Evolutionary conservation across 2,113 vertebrate species (phyloP).

Genomic region (Probosciger aterrimus): DNA sequence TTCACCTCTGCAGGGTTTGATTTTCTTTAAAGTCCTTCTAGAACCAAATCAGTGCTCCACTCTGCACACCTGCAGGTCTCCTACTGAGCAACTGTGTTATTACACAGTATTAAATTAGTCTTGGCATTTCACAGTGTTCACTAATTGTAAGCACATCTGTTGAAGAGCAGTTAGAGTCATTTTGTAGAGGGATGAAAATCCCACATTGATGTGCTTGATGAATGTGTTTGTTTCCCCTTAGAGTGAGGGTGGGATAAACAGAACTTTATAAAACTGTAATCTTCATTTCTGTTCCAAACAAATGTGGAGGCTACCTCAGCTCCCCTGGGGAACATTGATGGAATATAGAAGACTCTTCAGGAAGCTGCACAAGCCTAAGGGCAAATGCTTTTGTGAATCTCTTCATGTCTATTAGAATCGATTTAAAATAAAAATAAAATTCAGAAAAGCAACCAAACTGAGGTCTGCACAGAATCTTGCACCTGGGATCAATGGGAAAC

Average conservation of each 20-base stretch:
- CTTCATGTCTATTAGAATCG: neutral
- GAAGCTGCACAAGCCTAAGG: neutral
- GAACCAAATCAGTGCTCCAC: neutral
- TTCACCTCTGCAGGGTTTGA: neutral
- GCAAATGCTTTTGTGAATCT: neutral
- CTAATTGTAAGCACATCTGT: conserved; percentile 34
- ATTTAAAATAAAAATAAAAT: neutral
- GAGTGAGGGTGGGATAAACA: conserved; percentile 8
- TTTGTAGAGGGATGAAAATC: neutral
- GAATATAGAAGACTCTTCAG: neutral
- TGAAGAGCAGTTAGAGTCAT: neutral
- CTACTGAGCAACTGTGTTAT: neutral
- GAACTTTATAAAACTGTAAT: conserved; percentile 40
- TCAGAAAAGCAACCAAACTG: neutral
- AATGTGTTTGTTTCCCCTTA: conserved; percentile 18
- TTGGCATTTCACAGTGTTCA: neutral
- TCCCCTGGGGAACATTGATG: neutral
- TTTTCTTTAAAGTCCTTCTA: neutral
- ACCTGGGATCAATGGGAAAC: neutral
- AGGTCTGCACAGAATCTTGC: neutral
- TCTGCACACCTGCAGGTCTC: conserved; percentile 19
- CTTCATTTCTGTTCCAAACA: conserved; percentile 35
- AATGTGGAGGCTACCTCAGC: neutral
- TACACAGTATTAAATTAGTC: neutral
- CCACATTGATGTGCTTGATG: neutral